These are phyloP conservation scores for Hydrotaea cyrtoneurina DNA, from an alignment of 2,888 invertebrate species.

Conservation along the genomic window DNA sequence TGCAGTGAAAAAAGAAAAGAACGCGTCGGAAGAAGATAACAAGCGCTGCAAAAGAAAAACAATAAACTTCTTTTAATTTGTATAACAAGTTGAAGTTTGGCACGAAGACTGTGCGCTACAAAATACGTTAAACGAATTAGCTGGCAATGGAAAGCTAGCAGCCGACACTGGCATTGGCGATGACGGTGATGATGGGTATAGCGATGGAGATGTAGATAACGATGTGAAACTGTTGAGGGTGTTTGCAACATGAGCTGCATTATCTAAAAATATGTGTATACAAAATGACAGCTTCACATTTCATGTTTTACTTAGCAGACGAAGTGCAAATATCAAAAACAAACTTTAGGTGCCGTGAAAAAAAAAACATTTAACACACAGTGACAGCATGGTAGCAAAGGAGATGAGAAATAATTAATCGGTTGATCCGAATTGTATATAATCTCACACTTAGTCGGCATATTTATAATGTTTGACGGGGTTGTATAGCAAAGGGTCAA, in stretches of 20 bases:
- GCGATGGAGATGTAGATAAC: neutral
- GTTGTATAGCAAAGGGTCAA: too few species aligned
- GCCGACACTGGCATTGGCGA: conserved; percentile 16
- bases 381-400: neutral
- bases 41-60: conserved; percentile 6
- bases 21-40: conserved; percentile 1
- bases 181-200: too few species aligned
- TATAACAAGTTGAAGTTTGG: conserved; percentile 32
- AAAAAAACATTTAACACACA: neutral
- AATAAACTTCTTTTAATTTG: conserved; percentile 38
- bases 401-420: too few species aligned
- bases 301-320: too few species aligned
- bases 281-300: too few species aligned
- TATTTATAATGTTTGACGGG: too few species aligned
- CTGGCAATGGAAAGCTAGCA: conserved; percentile 47
- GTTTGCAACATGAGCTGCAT: too few species aligned
- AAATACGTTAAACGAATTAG: conserved; percentile 41
- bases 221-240: neutral
- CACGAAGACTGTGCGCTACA: conserved; percentile 21
- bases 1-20: neutral
- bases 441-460: too few species aligned
- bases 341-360: neutral
- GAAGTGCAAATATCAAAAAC: neutral
- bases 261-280: too few species aligned
- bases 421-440: too few species aligned